Evolutionary conservation across 2,888 invertebrate genomes (phyloP).

Genomic region (Synanthedon vespiformis): DNA sequence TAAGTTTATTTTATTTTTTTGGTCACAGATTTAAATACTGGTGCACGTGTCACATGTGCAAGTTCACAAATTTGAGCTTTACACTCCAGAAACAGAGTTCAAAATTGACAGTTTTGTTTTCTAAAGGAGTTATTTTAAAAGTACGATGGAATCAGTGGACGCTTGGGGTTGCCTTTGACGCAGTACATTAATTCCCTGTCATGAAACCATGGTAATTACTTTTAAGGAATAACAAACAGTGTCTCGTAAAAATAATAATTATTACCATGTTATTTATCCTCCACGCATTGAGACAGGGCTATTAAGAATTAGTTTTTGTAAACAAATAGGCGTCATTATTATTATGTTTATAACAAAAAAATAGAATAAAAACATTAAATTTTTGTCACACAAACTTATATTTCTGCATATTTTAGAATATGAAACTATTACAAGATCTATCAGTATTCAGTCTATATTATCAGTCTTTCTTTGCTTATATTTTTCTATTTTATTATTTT

Average conservation of each 20-base stretch:
- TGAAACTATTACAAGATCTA: no score
- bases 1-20: slow-evolving; percentile 13
- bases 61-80: background rate
- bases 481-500: no score
- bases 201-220: slow-evolving; percentile 7
- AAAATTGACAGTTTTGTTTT: no score
- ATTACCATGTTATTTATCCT: background rate
- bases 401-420: no score
- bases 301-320: background rate
- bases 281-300: background rate
- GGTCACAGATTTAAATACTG: slow-evolving; percentile 23
- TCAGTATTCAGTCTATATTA: no score
- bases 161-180: slow-evolving; percentile 17
- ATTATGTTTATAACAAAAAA: no score
- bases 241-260: slow-evolving; percentile 3
- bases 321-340: no score
- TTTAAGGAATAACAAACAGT: slow-evolving; percentile 7
- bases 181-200: slow-evolving; percentile 20
- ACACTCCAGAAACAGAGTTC: background rate
- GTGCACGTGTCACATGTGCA: background rate
- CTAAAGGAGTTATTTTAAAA: slow-evolving; percentile 8
- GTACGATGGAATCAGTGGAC: slow-evolving; percentile 13
- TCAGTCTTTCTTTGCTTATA: no score
- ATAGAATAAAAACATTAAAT: no score
- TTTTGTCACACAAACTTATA: no score